Percentiles rank a stretch among this genome's conserved stretches.
These are phyloP conservation scores for Pygocentrus nattereri DNA, from an alignment of 2,797 vertebrate species.

Conservation along the genomic window DNA sequence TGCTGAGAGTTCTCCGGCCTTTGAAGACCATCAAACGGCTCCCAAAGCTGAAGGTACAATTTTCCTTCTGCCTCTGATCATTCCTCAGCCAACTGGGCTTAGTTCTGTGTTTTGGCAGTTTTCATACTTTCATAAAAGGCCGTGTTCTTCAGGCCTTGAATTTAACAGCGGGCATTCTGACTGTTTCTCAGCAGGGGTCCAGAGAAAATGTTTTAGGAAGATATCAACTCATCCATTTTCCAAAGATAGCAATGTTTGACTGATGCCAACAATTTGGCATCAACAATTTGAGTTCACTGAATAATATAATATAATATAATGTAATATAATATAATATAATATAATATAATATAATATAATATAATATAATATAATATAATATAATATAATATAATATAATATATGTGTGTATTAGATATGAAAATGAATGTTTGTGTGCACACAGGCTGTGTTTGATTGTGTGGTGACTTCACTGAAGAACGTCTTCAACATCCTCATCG, in stretches of 20 bases:
- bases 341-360: too few relatives aligned
- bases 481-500: constrained; percentile 98
- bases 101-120: background rate
- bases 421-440: background rate
- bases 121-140: background rate
- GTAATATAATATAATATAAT: too few relatives aligned
- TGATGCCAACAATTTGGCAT: background rate
- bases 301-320: background rate
- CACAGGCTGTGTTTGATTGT: constrained; percentile 96
- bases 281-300: background rate
- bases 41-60: constrained; percentile 94
- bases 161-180: constrained; percentile 1
- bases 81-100: background rate
- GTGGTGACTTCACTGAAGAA: constrained; percentile 99
- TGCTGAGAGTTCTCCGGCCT: constrained; percentile 92
- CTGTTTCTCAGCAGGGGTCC: background rate
- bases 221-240: background rate
- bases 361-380: too few relatives aligned
- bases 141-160: background rate
- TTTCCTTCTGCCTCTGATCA: too few relatives aligned
- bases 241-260: background rate
- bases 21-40: constrained; percentile 99
- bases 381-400: too few relatives aligned
- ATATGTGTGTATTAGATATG: background rate
- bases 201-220: background rate